Base-by-base conservation (phyloP, 2,797 vertebrate genomes). In the Lutjanus argentimaculatus region DNA sequence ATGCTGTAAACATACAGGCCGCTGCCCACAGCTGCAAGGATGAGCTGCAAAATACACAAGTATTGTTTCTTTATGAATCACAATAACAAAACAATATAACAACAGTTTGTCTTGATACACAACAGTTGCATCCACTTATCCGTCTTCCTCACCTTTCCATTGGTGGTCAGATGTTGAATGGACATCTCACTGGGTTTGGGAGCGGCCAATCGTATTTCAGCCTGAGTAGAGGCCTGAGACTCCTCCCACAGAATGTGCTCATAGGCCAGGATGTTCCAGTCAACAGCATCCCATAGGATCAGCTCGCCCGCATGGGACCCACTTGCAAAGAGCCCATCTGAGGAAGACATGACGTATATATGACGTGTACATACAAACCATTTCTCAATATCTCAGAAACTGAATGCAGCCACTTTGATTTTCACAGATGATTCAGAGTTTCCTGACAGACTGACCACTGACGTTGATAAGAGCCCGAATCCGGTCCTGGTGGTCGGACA, bases 1-100 rank as follows among this genome's bases (percentile, higher is more conserved):
- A 98, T 85, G 84, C 96, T 96, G 94, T 99, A 99, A 46, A 99
- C 96, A 0, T 97, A 99, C 82, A 99, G 95, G 36, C 98, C 98
- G 76, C 97, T 97, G 86, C 98, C 98, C 89, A 99, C 97, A 1
- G 98, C 98, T 55, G 96, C 97, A 83, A 97, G 97, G 83, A 99
- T 85, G 82, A 94, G 95, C 98, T 99, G 66, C 71, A 72, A 36
- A 15, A 85, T 51, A 79, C 57, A 79, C 46, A 75, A 0, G 70
- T 4, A 36, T 8, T 1, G 6, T 30, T 42, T 15, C 2, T 9
- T 65, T 16, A 22, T 10, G 8, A 0, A 36, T 55, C 11, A 73
- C 0, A 10, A 8, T 0, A 14, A 22, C 16, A 53, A 36, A 55
- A 42, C 55, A 45, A 36, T 2, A 55, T 1, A 22, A 14, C 5